Percentiles rank a stretch among this genome's conserved stretches.
These are phyloP conservation scores for Neodiprion pinetum DNA, from an alignment of 1,140 invertebrate genomes.

Conservation along the genomic window DNA sequence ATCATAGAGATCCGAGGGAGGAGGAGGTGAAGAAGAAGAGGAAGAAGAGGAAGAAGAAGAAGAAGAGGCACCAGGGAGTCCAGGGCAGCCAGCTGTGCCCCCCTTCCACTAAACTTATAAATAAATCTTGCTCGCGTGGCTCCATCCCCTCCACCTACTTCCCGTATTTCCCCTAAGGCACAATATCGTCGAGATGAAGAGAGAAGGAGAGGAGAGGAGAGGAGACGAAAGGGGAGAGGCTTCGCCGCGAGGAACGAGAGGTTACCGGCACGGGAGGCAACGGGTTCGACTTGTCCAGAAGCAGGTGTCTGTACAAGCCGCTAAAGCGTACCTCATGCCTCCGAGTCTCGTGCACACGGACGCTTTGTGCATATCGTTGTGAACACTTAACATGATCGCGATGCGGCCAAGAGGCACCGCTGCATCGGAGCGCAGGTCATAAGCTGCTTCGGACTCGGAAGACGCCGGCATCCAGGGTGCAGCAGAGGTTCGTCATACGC, in stretches of 20 bases:
- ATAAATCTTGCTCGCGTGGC: slow-evolving; percentile 64
- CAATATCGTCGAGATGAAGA: not conserved
- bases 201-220: not conserved
- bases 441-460: too few species aligned
- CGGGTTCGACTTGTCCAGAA: not conserved
- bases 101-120: slow-evolving; percentile 49
- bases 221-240: not conserved
- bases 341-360: too few species aligned
- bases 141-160: slow-evolving; percentile 49
- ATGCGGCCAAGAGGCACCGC: too few species aligned
- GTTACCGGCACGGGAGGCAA: not conserved
- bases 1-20: not conserved
- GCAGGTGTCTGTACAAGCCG: not conserved
- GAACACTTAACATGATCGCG: too few species aligned
- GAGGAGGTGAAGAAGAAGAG: not conserved
- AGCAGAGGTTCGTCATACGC: too few species aligned
- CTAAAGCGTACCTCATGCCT: too few species aligned
- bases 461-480: too few species aligned
- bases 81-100: slow-evolving; percentile 21
- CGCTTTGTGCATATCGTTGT: too few species aligned
- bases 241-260: not conserved
- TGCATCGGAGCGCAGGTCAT: too few species aligned
- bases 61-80: slow-evolving; percentile 13
- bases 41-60: not conserved
- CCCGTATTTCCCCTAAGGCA: slow-evolving; percentile 13